These are phyloP conservation scores for Andrena hattorfiana DNA, from an alignment of 2,888 invertebrate species.

Conservation along the genomic window DNA sequence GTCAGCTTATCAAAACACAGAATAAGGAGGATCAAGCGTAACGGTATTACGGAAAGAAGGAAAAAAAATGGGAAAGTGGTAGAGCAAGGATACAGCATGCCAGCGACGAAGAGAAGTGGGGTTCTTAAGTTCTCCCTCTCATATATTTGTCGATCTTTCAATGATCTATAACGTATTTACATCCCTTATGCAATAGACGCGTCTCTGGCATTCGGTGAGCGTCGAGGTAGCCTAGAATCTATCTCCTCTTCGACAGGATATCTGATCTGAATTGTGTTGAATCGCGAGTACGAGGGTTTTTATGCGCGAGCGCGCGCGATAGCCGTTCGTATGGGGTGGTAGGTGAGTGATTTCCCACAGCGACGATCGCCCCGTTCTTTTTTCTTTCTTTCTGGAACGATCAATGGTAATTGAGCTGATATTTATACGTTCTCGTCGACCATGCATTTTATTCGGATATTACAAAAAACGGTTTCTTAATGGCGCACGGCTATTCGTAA, in stretches of 20 bases:
- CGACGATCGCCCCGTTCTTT: too few relatives aligned
- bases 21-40: not conserved
- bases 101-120: not conserved
- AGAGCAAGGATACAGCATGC: not conserved
- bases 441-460: constrained; percentile 83
- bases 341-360: constrained; percentile 9
- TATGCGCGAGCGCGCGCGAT: constrained; percentile 19
- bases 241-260: constrained; percentile 9
- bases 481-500: constrained; percentile 78
- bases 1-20: too few relatives aligned
- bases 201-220: constrained; percentile 42
- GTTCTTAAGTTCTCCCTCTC: not conserved
- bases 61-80: not conserved
- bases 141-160: constrained; percentile 9
- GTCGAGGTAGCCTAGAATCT: constrained; percentile 29
- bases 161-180: constrained; percentile 1
- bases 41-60: not conserved
- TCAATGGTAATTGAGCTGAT: constrained; percentile 57
- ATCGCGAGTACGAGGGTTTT: not conserved
- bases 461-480: constrained; percentile 81
- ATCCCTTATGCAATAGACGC: not conserved
- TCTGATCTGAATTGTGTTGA: constrained; percentile 5
- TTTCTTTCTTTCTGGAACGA: constrained; percentile 29
- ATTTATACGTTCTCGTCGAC: constrained; percentile 72
- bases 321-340: constrained; percentile 26